Percentiles rank a stretch among this genome's conserved stretches.
Evolutionary conservation across 2,888 invertebrate species (phyloP).

Genomic region (Furcula furcula): DNA sequence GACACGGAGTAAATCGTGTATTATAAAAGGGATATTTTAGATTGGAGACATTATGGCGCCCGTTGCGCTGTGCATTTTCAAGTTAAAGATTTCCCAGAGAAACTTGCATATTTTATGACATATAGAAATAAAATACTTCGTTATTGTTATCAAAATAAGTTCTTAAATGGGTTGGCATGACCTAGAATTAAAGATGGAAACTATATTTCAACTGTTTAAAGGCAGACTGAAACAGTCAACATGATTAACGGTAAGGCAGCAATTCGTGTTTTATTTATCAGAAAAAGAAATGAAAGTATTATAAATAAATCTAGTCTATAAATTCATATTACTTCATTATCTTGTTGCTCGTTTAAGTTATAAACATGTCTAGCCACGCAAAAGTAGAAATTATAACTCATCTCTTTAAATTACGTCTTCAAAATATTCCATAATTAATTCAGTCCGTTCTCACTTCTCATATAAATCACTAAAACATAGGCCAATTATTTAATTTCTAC

Average conservation of each 20-base stretch:
- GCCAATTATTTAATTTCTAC: slow-evolving; percentile 24
- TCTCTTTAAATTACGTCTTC: slow-evolving; percentile 7
- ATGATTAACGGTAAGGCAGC: no score
- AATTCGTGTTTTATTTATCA: no score
- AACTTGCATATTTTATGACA: not conserved
- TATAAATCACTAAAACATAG: slow-evolving; percentile 26
- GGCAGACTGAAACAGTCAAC: no score
- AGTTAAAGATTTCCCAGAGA: slow-evolving; percentile 3
- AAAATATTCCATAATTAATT: slow-evolving; percentile 1
- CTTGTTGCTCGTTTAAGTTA: not conserved
- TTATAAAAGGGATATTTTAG: slow-evolving; percentile 26
- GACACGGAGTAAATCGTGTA: slow-evolving; percentile 24
- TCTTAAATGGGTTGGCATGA: not conserved
- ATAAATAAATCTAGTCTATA: no score
- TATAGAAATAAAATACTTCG: not conserved
- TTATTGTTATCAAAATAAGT: not conserved
- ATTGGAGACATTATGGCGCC: slow-evolving; percentile 49
- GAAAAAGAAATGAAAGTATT: not conserved
- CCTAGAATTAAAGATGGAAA: not conserved
- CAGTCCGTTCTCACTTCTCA: slow-evolving; percentile 2
- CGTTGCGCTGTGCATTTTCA: slow-evolving; percentile 13
- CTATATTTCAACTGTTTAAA: no score
- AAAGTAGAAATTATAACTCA: slow-evolving; percentile 2
- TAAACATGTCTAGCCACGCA: not conserved
- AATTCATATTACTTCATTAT: not conserved